These are phyloP conservation scores for Caligus rogercresseyi DNA, from an alignment of 1,140 invertebrate genomes.

Conservation along the genomic window DNA sequence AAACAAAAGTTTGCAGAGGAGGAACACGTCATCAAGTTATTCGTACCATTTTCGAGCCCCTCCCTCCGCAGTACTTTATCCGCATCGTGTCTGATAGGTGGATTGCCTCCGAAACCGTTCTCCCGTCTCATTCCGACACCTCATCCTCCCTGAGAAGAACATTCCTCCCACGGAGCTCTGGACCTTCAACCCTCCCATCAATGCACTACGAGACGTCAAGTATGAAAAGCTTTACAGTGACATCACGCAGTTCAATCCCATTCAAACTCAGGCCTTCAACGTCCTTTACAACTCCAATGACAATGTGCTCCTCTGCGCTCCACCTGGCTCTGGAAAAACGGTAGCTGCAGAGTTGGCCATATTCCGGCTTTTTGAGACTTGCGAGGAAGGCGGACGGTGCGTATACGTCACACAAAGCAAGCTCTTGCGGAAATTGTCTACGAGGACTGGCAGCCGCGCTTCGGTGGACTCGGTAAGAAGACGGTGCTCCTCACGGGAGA, in stretches of 20 bases:
- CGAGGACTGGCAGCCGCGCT: conserved; percentile 75
- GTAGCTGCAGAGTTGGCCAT: conserved; percentile 94
- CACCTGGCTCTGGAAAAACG: conserved; percentile 81
- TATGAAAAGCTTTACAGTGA: conserved; percentile 72
- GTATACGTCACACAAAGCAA: conserved; percentile 84
- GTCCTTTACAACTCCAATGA: conserved; percentile 96
- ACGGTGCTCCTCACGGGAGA: conserved; percentile 91
- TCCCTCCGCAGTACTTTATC: conserved; percentile 95
- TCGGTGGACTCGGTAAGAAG: conserved; percentile 63
- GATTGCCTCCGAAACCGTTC: conserved; percentile 82
- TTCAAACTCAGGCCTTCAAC: conserved; percentile 99
- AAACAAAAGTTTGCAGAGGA: conserved; percentile 86
- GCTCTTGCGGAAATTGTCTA: conserved; percentile 78
- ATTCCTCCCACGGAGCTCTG: conserved; percentile 89
- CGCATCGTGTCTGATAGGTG: conserved; percentile 41
- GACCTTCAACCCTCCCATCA: conserved; percentile 89
- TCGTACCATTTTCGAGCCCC: conserved; percentile 91
- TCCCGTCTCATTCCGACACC: conserved; percentile 95
- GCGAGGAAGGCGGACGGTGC: conserved; percentile 43
- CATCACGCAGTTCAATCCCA: conserved; percentile 92
- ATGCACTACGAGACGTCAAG: conserved; percentile 57
- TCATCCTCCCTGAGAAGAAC: conserved; percentile 95
- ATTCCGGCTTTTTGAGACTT: conserved; percentile 60
- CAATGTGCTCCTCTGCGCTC: conserved; percentile 94
- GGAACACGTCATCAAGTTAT: conserved; percentile 93